Conservation (phyloP, 2,113 vertebrate genomes). For the Rhombomys opimus region DNA sequence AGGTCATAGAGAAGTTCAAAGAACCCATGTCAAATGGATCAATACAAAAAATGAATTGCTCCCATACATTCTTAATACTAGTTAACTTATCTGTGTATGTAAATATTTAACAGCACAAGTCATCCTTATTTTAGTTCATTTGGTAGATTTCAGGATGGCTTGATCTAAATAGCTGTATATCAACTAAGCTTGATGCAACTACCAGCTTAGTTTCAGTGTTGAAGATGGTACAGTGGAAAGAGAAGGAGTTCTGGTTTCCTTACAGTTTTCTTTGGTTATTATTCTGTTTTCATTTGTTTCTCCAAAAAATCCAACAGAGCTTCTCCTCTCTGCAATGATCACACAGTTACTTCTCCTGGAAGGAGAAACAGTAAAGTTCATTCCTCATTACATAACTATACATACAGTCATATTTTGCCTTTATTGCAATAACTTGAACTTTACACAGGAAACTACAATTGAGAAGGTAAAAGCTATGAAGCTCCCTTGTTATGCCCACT, state of each 20-base stretch:
- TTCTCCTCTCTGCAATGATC: neutral
- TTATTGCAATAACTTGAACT: neutral
- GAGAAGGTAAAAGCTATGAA: neutral
- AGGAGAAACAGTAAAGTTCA: neutral
- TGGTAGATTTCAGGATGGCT: neutral
- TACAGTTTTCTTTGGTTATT: neutral
- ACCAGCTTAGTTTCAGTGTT: neutral
- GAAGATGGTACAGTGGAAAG: rapidly evolving
- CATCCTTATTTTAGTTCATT: neutral
- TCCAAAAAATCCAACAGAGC: neutral
- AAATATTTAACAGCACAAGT: neutral
- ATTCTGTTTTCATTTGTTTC: no score
- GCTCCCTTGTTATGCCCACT: neutral
- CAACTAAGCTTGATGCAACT: neutral
- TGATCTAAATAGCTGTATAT: neutral
- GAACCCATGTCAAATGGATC: neutral
- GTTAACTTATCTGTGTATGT: neutral
- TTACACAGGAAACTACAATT: neutral
- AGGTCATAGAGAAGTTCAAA: neutral
- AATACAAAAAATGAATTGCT: neutral
- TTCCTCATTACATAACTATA: neutral
- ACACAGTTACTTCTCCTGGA: neutral
- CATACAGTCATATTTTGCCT: neutral
- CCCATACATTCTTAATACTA: neutral
- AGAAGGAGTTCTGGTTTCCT: neutral